Evolutionary conservation across 2,888 invertebrate genomes (phyloP), one percentile per base, ranked within the genome.

Genomic region (Melolontha melolontha): DNA sequence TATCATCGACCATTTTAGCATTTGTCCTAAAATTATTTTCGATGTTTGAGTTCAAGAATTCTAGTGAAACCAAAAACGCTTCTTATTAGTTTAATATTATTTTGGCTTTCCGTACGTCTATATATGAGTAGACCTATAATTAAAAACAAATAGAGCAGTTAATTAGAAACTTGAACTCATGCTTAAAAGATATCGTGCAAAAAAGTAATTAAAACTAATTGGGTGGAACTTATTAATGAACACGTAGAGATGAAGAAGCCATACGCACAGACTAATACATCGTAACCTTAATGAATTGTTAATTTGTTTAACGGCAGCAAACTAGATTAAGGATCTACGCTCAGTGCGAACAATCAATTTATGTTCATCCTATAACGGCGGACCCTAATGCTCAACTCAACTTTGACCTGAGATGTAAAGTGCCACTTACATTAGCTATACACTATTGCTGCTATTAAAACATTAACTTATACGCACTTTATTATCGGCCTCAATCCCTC

Each of bases 281-380:
- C 40, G 54, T 40, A 54, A 54, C 54, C 54, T 39, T 54, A 54
- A 54, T 54, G 54, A 54, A 54, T 41, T 54, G 54, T 41, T 54
- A 54, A 54, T 54, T 54, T 54, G 40, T 54, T 54, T 54, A 54
- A 54, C 22, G 54, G 40, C n/a, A 39, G 54, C 40, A 54, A 54
- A 54, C 16, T 40, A 54, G 54, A 54, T 54, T 54, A 54, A 54
- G 54, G 40, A 16, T 54, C 41, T 22, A 34, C 54, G 54, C 54
- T 54, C 41, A 34, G 41, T 40, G 54, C 40, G 54, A 54, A 54
- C 54, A 54, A 54, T 54, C 54, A 54, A 54, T 54, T 54, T 54
- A 54, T 14, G 40, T 54, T 10, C 51, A n/a, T 40, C 54, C 54
- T 40, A 40, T 54, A 54, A 41, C 40, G 11, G 54, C 29, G 27